Evolutionary conservation across 1,140 invertebrate species (phyloP), one percentile per base, ranked within the genome.

Genomic region (Drosophila rhopaloa): DNA sequence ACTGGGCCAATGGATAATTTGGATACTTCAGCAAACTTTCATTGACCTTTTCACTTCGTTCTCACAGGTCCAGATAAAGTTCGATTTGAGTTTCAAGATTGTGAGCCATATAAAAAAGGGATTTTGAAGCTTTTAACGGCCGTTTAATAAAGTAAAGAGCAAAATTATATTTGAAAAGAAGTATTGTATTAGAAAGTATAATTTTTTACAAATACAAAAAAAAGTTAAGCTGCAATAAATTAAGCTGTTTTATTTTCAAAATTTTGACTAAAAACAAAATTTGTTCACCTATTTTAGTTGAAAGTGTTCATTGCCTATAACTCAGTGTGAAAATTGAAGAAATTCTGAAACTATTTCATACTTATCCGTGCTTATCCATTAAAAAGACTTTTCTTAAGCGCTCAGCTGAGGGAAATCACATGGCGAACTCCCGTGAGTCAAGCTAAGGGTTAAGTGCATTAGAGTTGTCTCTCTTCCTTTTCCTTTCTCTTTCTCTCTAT

Each of bases 371-470:
- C 24, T 46, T 46, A 38, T 40, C 14, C 16, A 27, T 14, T 32
- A 70, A 11, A 71, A 27, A 16, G 13, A 9, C 35, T 65, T 19
- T 11, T 19, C 10, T 11, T 37, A 67, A 65, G 65, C 43, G 27
- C 44, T 47, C 10, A 35, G n/a, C 37, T 13, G 6, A 43, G 60
- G 4, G 10, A 32, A 66, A 50, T 65, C 37, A 24, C 35, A 7
- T 16, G 56, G 65, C 35, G 35, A 24, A 47, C 40, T 70, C 16
- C 35, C 13, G 14, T 32, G 51, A 56, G 54, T 41, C 47, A 24
- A 54, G 58, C 72, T 60, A 61, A 79, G 88, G 65, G 79, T 89
- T 88, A 81, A 86, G 77, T 76, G 78, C 75, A 79, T 76, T 76
- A 67, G 65, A 72, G 47, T 37, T 19, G 27, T 58, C 53, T 71